phyloP scores from a whole-genome alignment of 2,797 vertebrate species.

The Synaphobranchus kaupii region DNA sequence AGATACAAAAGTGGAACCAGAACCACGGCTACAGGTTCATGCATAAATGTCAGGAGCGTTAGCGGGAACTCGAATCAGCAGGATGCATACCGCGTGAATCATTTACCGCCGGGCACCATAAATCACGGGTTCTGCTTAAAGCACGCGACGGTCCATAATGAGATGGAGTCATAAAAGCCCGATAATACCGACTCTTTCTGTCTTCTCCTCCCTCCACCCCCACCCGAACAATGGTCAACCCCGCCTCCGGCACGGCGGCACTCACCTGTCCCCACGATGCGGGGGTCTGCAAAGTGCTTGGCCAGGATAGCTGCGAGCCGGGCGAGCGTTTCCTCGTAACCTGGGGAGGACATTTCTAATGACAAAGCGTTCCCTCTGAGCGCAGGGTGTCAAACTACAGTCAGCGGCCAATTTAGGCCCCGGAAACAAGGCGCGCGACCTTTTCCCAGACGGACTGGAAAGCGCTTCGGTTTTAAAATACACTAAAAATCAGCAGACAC shows the following conservation, averaged over 20 bases:
- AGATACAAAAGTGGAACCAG: slow-evolving; percentile 5
- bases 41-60: slow-evolving; percentile 32
- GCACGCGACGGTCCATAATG: slow-evolving; percentile 21
- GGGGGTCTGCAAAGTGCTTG: slow-evolving; percentile 93
- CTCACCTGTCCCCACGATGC: slow-evolving; percentile 93
- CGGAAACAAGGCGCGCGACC: background rate
- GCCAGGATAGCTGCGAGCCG: slow-evolving; percentile 91
- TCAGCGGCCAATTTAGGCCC: background rate
- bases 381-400: background rate
- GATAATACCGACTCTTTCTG: background rate
- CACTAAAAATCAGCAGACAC: background rate
- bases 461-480: background rate
- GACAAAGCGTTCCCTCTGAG: background rate
- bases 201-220: background rate
- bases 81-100: slow-evolving; percentile 29
- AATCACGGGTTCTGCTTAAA: slow-evolving; percentile 36
- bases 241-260: background rate
- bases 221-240: background rate
- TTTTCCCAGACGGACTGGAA: background rate
- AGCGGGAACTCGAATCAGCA: background rate
- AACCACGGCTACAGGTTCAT: background rate
- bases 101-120: slow-evolving; percentile 38
- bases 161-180: slow-evolving; percentile 19
- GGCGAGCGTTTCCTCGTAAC: slow-evolving; percentile 90
- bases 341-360: slow-evolving; percentile 59